These are phyloP conservation scores for Bombus superbus DNA, from an alignment of 1,140 invertebrate genomes.

Conservation along the genomic window DNA sequence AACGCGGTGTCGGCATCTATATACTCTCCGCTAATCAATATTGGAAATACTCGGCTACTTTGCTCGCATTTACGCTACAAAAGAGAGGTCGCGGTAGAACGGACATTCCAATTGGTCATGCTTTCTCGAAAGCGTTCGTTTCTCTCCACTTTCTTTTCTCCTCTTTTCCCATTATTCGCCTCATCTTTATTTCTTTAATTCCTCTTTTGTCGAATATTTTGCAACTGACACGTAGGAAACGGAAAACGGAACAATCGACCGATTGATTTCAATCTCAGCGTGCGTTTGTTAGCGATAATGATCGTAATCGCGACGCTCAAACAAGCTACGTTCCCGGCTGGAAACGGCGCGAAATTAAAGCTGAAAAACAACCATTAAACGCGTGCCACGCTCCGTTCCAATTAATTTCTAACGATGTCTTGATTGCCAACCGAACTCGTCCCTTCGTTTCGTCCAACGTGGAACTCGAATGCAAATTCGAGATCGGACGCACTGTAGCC, in stretches of 20 bases:
- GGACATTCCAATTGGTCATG: slow-evolving; percentile 8
- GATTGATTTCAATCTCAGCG: slow-evolving; percentile 14
- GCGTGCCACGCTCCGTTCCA: slow-evolving; percentile 47
- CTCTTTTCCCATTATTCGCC: background rate
- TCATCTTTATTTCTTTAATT: background rate
- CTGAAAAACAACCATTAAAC: slow-evolving; percentile 16
- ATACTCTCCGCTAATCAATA: slow-evolving; percentile 4
- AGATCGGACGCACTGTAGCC: background rate
- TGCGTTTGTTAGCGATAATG: slow-evolving; percentile 60
- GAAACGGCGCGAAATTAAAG: slow-evolving; percentile 59
- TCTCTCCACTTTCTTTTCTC: too few relatives aligned
- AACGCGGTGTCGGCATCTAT: too few relatives aligned
- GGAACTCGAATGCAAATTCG: slow-evolving; percentile 36
- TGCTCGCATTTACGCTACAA: background rate
- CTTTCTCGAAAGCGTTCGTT: background rate
- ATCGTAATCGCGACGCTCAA: slow-evolving; percentile 28
- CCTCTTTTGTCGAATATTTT: background rate
- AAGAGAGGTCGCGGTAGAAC: background rate
- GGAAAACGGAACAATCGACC: background rate
- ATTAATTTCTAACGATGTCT: slow-evolving; percentile 65
- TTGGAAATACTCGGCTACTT: background rate
- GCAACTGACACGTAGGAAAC: too few relatives aligned
- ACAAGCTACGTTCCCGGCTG: slow-evolving; percentile 41
- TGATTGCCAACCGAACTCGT: slow-evolving; percentile 40
- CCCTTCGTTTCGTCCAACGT: background rate